Base-by-base conservation (phyloP, 2,888 invertebrate genomes). In the Asteroscopus sphinx region DNA sequence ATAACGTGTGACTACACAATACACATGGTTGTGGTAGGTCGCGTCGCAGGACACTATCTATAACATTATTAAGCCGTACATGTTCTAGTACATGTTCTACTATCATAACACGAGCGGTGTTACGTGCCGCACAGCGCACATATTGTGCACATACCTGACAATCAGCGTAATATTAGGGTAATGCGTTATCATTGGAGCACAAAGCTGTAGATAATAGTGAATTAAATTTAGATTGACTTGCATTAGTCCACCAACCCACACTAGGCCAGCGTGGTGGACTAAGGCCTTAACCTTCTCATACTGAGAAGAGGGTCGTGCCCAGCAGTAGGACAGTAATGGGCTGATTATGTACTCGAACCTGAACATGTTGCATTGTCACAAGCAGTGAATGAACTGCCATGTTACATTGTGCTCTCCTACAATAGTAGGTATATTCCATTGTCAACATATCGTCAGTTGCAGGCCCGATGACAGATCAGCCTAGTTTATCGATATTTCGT, bases 21-120 rank as follows among this genome's bases (percentile, higher is more conserved):
- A 28, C 16, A 32, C 21, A n/a, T 36, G 15, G 40, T 70, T 67
- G 66, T 11, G 66, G 71, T 41, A 70, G 67, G 67, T 67, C 71
- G 46, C 28, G 56, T 6, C 33, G 25, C 37, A 42, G 69, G 55
- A 54, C 44, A 57, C 58, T 45, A 49, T 65, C 66, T 65, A 32
- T 52, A 32, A 40, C 21, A 33, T 48, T 41, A 54, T 64, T 37
- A 45, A 57, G 35, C 33, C 30, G 64, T 33, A 51, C 56, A 47
- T 44, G 57, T 26, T 11, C 30, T 11, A 16, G 28, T 51, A 39
- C 35, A 35, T 16, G 68, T 33, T 26, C 32, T 33, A 13, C 36
- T 67, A 37, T 45, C 65, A 64, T 26, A 17, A 44, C 28, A 25
- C 28, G 40, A 3, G 13, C 11, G n/a, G 25, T 47, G 46, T 12